Conservation (phyloP, 2,797 vertebrate genomes). For the Enteromius fasciolatus region DNA sequence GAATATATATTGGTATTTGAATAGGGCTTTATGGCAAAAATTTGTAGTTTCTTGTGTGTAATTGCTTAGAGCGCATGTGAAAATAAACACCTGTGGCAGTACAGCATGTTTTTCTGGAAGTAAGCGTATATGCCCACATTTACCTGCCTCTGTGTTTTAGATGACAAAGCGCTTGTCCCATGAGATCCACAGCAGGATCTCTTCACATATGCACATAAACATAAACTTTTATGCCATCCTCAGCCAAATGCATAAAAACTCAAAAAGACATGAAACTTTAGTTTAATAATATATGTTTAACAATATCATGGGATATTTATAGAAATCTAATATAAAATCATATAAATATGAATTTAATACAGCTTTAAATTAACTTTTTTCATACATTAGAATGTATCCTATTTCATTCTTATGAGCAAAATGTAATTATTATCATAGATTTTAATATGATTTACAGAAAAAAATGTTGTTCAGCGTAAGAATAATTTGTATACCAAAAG, state of each 20-base stretch:
- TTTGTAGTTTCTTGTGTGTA: background rate
- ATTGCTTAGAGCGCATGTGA: background rate
- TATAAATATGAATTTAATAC: background rate
- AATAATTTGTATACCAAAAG: background rate
- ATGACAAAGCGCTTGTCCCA: constrained; percentile 8
- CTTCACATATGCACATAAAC: background rate
- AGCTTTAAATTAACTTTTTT: background rate
- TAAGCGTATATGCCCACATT: background rate
- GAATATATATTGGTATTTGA: background rate
- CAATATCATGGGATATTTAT: background rate
- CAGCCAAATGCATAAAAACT: background rate
- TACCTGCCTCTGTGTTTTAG: background rate
- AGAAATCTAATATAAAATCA: background rate
- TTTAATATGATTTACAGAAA: background rate
- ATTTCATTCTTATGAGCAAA: background rate
- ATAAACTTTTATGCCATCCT: background rate
- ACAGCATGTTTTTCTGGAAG: background rate
- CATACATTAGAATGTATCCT: background rate
- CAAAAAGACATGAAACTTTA: background rate
- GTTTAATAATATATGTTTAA: background rate
- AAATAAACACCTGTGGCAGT: constrained; percentile 12
- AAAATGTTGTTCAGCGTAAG: background rate
- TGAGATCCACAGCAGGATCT: background rate
- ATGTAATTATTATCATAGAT: background rate
- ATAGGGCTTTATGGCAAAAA: background rate